Percentiles rank a stretch among this genome's conserved stretches.
These are phyloP conservation scores for Theristicus caerulescens DNA, from an alignment of 2,113 vertebrate genomes.

Conservation along the genomic window DNA sequence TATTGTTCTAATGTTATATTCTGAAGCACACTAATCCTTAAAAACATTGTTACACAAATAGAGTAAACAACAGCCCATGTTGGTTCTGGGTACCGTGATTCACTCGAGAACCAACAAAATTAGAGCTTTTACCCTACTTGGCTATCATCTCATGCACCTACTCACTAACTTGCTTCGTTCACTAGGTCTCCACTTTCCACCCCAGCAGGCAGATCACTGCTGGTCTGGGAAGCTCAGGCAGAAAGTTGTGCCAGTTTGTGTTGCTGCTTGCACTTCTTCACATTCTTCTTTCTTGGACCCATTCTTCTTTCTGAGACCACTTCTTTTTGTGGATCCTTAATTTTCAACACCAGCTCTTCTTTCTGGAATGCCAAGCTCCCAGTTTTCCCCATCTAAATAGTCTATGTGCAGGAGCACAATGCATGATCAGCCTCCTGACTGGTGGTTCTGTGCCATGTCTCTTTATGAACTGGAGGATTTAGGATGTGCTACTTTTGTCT, in stretches of 20 bases:
- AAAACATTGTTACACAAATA: background rate
- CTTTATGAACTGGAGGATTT: background rate
- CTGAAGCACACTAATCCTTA: background rate
- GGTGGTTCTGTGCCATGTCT: background rate
- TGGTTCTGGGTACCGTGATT: background rate
- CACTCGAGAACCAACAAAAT: background rate
- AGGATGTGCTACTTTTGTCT: background rate
- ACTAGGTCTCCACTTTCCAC: background rate
- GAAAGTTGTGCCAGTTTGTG: background rate
- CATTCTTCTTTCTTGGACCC: too few relatives aligned
- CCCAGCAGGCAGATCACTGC: background rate
- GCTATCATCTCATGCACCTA: background rate
- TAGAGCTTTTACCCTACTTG: background rate
- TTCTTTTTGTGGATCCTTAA: background rate
- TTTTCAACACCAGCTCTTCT: background rate
- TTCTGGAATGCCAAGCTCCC: background rate
- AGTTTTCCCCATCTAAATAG: background rate
- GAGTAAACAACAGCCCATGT: background rate
- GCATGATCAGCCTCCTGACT: background rate
- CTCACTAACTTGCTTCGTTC: background rate
- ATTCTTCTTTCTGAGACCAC: background rate
- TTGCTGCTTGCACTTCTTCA: background rate
- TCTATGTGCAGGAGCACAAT: background rate
- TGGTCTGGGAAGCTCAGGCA: background rate
- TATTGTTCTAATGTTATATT: background rate